Evolutionary conservation across 2,797 vertebrate genomes (phyloP).

Genomic region (Hippocampus kuda): DNA sequence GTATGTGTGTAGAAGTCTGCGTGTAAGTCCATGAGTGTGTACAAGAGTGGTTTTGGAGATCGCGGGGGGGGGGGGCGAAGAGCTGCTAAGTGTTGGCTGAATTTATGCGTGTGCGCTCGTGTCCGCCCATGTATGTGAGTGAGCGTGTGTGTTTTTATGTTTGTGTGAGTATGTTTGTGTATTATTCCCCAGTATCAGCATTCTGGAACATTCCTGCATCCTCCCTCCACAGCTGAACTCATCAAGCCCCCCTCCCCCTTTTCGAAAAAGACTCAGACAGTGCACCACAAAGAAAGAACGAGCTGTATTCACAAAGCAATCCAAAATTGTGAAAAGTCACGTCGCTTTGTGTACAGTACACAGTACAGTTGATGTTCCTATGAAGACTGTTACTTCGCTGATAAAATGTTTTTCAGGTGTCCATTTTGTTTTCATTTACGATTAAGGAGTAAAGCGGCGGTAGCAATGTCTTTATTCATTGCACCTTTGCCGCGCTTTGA

Average conservation of each 20-base stretch:
- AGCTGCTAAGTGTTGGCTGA: conserved; percentile 36
- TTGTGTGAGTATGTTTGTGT: conserved; percentile 14
- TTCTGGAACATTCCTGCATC: conserved; percentile 47
- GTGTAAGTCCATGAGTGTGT: conserved; percentile 18
- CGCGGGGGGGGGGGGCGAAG: conserved; percentile 11
- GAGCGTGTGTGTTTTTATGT: conserved; percentile 20
- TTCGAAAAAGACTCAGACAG: neutral
- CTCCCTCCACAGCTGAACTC: conserved; percentile 37
- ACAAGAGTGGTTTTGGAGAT: conserved; percentile 33
- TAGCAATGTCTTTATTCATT: neutral
- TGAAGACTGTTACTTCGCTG: no score
- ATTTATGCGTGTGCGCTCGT: neutral
- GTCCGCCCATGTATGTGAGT: conserved; percentile 14
- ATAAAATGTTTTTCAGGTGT: no score
- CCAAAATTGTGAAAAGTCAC: neutral
- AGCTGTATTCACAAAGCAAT: neutral
- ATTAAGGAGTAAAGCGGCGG: neutral
- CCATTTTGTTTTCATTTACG: no score
- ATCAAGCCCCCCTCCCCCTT: neutral
- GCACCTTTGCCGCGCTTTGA: neutral
- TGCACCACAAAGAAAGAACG: neutral
- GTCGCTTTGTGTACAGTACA: no score
- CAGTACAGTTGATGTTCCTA: no score
- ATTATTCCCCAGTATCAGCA: conserved; percentile 44
- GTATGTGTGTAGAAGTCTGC: conserved; percentile 18